A percentile compares a stretch with the other conserved stretches of the same genome.
phyloP scores from a whole-genome alignment of 1,140 invertebrate genomes.

The Semibalanus balanoides region DNA sequence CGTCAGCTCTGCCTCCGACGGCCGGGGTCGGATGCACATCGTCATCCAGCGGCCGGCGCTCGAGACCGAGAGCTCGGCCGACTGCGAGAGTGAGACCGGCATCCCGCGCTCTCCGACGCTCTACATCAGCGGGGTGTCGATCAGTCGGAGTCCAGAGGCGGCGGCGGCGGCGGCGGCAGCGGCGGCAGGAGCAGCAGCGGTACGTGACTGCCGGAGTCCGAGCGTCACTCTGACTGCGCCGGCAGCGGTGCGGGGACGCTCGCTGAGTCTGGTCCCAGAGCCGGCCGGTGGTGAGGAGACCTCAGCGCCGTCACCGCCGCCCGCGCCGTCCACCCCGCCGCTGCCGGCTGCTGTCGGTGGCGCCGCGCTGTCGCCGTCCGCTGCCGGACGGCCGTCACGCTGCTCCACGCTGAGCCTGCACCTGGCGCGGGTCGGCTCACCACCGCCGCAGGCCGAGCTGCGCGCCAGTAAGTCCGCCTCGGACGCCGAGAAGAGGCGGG shows the following conservation, averaged over 20 bases:
- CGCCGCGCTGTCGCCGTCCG: not conserved
- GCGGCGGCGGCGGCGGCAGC: slow-evolving; percentile 31
- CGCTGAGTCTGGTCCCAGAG: not conserved
- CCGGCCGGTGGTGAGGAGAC: not conserved
- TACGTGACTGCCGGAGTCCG: not conserved
- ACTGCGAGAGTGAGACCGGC: slow-evolving; percentile 41
- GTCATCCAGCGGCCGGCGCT: slow-evolving; percentile 8
- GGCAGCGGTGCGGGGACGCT: not conserved
- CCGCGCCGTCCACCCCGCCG: not conserved
- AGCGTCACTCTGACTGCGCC: slow-evolving; percentile 5
- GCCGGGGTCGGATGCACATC: slow-evolving; percentile 13
- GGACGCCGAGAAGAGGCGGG: slow-evolving; percentile 36
- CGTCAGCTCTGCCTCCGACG: slow-evolving; percentile 24
- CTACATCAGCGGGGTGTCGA: slow-evolving; percentile 44
- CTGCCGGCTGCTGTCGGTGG: no score
- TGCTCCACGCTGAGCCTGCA: slow-evolving; percentile 31
- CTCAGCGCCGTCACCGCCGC: not conserved
- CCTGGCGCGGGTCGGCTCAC: slow-evolving; percentile 26
- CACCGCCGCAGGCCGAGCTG: slow-evolving; percentile 19
- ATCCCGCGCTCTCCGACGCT: slow-evolving; percentile 43
- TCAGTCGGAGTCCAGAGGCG: slow-evolving; percentile 39
- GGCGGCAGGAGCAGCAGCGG: slow-evolving; percentile 19
- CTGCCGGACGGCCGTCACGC: slow-evolving; percentile 30
- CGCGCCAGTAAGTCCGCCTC: slow-evolving; percentile 35
- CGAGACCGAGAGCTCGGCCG: slow-evolving; percentile 39